phyloP scores from a whole-genome alignment of 2,113 vertebrate genomes.

The Coregonus clupeaformis region DNA sequence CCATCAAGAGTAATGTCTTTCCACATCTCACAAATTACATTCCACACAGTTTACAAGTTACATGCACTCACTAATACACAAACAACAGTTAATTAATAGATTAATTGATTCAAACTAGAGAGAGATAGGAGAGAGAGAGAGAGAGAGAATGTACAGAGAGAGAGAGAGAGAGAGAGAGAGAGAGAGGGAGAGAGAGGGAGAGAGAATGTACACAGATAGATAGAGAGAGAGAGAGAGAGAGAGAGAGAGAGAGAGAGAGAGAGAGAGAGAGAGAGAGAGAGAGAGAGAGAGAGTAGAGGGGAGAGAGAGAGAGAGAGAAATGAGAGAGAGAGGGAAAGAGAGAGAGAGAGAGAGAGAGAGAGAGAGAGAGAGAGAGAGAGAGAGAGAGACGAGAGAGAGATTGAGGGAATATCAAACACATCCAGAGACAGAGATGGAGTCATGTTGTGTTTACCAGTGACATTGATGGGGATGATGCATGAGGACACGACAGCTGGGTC shows the following conservation, averaged over 20 bases:
- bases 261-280: no score
- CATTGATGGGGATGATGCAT: conserved; percentile 98
- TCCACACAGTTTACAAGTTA: no score
- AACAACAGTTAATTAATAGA: no score
- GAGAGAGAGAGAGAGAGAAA: no score
- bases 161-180: background rate
- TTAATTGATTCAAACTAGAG: background rate
- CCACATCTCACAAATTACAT: no score
- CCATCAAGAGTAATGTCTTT: no score
- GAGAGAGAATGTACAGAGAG: background rate
- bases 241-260: no score
- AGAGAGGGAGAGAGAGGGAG: background rate
- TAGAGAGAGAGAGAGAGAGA: no score
- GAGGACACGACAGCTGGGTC: conserved; percentile 93
- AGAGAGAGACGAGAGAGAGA: background rate
- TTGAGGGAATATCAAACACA: background rate
- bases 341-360: no score
- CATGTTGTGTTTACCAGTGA: conserved; percentile 83
- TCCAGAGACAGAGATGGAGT: background rate
- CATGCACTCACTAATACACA: no score
- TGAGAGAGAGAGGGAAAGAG: no score
- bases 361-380: background rate
- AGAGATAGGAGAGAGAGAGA: background rate
- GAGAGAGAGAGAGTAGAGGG: no score
- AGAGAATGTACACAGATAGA: background rate